Base-by-base conservation (phyloP, 2,113 vertebrate genomes). In the Amazona vittata region DNA sequence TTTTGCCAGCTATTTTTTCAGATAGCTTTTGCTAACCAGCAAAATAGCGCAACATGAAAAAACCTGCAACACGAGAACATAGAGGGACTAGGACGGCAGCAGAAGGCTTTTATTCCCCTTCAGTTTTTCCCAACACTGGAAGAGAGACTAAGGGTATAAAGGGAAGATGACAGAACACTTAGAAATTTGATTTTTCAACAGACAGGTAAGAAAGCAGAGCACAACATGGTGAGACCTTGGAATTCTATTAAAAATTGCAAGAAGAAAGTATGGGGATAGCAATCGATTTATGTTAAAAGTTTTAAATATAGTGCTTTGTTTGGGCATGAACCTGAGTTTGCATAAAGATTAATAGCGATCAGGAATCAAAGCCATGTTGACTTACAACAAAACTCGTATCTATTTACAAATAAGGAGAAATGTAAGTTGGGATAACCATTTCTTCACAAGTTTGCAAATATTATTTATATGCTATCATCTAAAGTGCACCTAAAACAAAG, bases 391-490 rank as follows among this genome's bases (percentile, higher is more conserved):
- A 80, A 15, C 33, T 35, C 14, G 8, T 35, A 89, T 6, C 15
- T 70, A 10, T 22, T 59, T 20, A 74, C 9, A 74, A 84, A 28
- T 8, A 77, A 44, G 11, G 9, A 77, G 68, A 78, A 89, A 75
- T 9, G 0, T 5, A 70, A 83, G 10, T 19, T 1, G 1, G 26
- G 17, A 82, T 37, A 73, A 67, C 3, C 3, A 50, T 4, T 68
- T 63, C 20, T 55, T 83, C 10, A 75, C 10, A 57, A 57, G 47
- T 35, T 29, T 75, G 35, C 25, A 67, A 86, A 53, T n/a, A 29
- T 10, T 20, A 47, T 70, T 83, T 65, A n/a, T 39, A 26, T 15
- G n/a, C 6, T 37, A 50, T 35, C 15, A 76, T 29, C 31, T 60
- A 73, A 80, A 88, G 69, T 6, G 21, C 33, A 78, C 8, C 22